Evolutionary conservation across 1,140 invertebrate genomes (phyloP).

Genomic region (Augochlora pura): DNA sequence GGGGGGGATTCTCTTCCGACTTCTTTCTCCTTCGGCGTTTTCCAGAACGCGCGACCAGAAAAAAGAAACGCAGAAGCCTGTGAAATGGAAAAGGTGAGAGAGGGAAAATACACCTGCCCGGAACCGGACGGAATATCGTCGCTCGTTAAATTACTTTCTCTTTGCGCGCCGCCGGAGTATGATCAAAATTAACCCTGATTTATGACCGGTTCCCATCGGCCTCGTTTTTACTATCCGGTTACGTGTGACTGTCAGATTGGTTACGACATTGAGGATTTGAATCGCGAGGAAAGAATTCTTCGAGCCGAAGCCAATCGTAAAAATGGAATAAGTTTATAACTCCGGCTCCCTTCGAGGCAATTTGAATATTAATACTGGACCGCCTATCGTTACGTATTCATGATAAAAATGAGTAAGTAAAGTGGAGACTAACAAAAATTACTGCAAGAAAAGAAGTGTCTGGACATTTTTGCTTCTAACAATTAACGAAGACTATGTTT

Average conservation of each 20-base stretch:
- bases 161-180: not conserved
- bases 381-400: too few relatives aligned
- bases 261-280: too few relatives aligned
- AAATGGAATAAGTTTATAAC: too few relatives aligned
- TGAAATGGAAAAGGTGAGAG: constrained; percentile 7
- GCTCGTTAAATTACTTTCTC: constrained; percentile 58
- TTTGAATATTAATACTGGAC: too few relatives aligned
- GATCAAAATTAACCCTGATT: constrained; percentile 56
- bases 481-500: too few relatives aligned
- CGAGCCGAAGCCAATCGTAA: too few relatives aligned
- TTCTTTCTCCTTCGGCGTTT: constrained; percentile 45
- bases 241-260: not conserved
- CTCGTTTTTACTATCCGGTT: constrained; percentile 22
- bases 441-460: too few relatives aligned
- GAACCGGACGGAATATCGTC: constrained; percentile 51
- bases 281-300: too few relatives aligned
- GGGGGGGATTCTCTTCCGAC: constrained; percentile 9
- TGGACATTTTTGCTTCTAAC: too few relatives aligned
- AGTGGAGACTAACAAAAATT: too few relatives aligned
- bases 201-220: not conserved
- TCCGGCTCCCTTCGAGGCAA: too few relatives aligned
- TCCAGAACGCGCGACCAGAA: constrained; percentile 36
- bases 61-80: constrained; percentile 48
- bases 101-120: constrained; percentile 37
- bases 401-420: too few relatives aligned